Conservation (phyloP, 1,140 invertebrate genomes). For the Drosophila jambulina region DNA sequence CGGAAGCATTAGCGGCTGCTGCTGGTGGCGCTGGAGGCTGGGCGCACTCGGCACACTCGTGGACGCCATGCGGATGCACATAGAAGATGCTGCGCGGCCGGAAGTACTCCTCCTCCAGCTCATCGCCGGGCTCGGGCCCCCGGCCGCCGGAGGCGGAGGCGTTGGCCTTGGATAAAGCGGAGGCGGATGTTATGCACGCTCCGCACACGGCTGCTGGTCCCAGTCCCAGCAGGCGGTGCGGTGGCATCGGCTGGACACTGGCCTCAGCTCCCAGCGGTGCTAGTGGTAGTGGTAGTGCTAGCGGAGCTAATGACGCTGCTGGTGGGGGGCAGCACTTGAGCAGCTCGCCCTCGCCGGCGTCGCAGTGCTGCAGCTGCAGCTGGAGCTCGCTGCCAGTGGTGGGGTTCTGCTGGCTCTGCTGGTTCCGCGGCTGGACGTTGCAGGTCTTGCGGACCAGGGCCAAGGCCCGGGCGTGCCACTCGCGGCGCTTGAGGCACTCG, state of each 20-base stretch:
- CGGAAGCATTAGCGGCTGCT: conserved; percentile 7
- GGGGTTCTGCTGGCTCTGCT: conserved; percentile 3
- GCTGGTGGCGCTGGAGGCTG: conserved; percentile 52
- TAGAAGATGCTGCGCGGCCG: conserved; percentile 87
- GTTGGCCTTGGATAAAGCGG: conserved; percentile 80
- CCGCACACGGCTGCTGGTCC: conserved; percentile 88
- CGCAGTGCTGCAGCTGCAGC: conserved; percentile 67
- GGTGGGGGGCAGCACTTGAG: conserved; percentile 81
- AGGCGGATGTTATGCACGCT: conserved; percentile 86
- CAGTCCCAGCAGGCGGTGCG: conserved; percentile 87
- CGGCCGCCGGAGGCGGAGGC: conserved; percentile 32
- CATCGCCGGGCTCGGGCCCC: conserved; percentile 53
- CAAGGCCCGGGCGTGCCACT: conserved; percentile 83
- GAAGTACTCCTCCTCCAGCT: conserved; percentile 87
- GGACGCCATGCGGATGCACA: conserved; percentile 85
- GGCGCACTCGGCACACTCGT: conserved; percentile 86
- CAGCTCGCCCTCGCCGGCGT: conserved; percentile 83
- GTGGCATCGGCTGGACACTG: conserved; percentile 86
- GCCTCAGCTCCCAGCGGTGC: conserved; percentile 10
- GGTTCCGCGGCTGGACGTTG: conserved; percentile 83
- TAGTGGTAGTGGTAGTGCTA: not conserved
- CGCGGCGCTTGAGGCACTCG: conserved; percentile 82
- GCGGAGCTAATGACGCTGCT: not conserved
- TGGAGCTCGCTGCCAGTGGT: conserved; percentile 61
- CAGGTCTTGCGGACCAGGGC: conserved; percentile 82